A percentile compares a stretch with the other conserved stretches of the same genome.
phyloP scores from a whole-genome alignment of 1,140 invertebrate genomes.

The Drosophila funebris region DNA sequence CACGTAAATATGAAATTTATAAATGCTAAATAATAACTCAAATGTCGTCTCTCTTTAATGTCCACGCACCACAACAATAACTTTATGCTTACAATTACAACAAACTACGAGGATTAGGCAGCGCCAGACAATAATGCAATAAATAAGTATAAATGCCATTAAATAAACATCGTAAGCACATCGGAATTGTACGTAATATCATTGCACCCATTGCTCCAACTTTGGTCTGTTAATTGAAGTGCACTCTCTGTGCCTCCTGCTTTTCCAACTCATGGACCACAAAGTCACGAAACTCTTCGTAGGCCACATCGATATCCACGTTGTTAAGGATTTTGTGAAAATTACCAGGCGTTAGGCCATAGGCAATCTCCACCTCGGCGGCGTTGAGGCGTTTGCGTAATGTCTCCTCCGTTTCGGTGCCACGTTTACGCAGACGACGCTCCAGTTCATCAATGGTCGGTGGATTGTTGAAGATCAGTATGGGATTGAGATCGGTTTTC shows the following conservation, averaged over 20 bases:
- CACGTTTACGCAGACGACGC: conserved; percentile 89
- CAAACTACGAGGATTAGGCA: conserved; percentile 48
- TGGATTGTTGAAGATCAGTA: conserved; percentile 96
- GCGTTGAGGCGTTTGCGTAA: conserved; percentile 89
- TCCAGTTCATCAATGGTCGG: conserved; percentile 93
- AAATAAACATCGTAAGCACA: no score
- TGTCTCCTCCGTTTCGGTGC: conserved; percentile 96
- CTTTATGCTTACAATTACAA: conserved; percentile 64
- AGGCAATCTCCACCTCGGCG: conserved; percentile 92
- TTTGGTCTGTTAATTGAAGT: conserved; percentile 41
- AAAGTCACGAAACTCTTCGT: conserved; percentile 90
- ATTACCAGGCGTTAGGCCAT: conserved; percentile 92
- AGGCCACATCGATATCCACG: conserved; percentile 95
- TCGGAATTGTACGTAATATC: no score
- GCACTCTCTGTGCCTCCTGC: conserved; percentile 62
- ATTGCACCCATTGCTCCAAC: conserved; percentile 25
- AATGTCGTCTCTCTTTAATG: conserved; percentile 29
- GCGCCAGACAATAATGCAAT: conserved; percentile 47
- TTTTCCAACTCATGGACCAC: conserved; percentile 86
- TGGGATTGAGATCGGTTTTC: conserved; percentile 91
- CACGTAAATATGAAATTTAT: no score
- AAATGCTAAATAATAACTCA: no score
- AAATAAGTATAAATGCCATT: conserved; percentile 73
- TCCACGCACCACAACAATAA: no score
- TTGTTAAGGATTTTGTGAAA: conserved; percentile 97